phyloP scores from a whole-genome alignment of 2,888 invertebrate species.

The Cyrtodaria siliqua region DNA sequence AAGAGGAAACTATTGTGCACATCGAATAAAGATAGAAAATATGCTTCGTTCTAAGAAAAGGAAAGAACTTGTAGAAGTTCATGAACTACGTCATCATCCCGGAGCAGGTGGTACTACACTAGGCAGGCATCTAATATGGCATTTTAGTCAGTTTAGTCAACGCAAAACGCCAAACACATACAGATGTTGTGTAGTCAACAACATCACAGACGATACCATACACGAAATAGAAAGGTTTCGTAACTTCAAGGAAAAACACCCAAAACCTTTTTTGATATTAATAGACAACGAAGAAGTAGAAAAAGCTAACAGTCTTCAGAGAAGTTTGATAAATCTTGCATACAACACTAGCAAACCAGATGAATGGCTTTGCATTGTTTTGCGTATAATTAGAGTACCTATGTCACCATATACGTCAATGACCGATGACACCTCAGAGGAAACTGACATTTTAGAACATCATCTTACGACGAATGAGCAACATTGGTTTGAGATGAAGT shows the following conservation, averaged over 20 bases:
- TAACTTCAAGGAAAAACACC: constrained; percentile 17
- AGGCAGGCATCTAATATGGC: constrained; percentile 36
- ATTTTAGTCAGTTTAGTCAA: constrained; percentile 32
- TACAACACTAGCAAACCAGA: constrained; percentile 21
- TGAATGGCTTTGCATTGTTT: constrained; percentile 32
- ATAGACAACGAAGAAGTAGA: constrained; percentile 38
- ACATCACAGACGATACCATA: constrained; percentile 32
- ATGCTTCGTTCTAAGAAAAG: constrained; percentile 5
- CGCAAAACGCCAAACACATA: constrained; percentile 12
- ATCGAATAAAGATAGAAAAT: neutral
- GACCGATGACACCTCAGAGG: neutral
- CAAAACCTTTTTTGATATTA: constrained; percentile 33
- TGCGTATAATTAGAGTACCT: constrained; percentile 30
- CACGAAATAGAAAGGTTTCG: constrained; percentile 35
- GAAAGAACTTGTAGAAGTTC: constrained; percentile 15
- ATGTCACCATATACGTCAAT: constrained; percentile 7
- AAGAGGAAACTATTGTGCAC: constrained; percentile 13
- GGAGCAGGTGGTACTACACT: constrained; percentile 45
- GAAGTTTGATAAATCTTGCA: constrained; percentile 19
- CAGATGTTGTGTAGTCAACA: constrained; percentile 40
- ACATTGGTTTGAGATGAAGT: constrained; percentile 48
- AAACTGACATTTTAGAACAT: constrained; percentile 15
- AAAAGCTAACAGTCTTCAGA: constrained; percentile 1
- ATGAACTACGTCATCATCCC: constrained; percentile 36
- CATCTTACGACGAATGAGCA: constrained; percentile 24